Percentiles rank a stretch among this genome's conserved stretches.
Conservation (phyloP, 2,113 vertebrate genomes). For the Dipodomys spectabilis region DNA sequence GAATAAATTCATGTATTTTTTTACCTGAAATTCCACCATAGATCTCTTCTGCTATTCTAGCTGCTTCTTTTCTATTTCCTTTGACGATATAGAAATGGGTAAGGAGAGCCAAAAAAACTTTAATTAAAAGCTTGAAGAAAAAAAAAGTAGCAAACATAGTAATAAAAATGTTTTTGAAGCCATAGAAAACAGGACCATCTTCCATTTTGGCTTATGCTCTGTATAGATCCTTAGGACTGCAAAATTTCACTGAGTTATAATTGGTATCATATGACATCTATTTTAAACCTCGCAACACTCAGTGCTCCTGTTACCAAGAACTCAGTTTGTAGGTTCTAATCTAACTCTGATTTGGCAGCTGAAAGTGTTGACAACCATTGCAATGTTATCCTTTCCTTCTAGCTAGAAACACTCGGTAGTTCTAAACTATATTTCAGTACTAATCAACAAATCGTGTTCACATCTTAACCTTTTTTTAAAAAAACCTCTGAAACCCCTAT, state of each 20-base stretch:
- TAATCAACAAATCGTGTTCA: neutral
- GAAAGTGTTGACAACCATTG: neutral
- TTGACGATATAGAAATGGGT: constrained; percentile 91
- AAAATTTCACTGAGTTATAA: constrained; percentile 81
- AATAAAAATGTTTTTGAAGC: constrained; percentile 88
- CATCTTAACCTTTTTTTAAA: neutral
- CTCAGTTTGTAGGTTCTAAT: constrained; percentile 78
- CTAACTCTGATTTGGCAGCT: constrained; percentile 71
- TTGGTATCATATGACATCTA: constrained; percentile 87
- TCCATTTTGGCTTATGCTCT: constrained; percentile 87
- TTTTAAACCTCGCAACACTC: constrained; percentile 87
- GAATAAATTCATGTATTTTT: constrained; percentile 72
- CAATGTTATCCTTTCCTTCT: constrained; percentile 42
- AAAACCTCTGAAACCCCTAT: neutral
- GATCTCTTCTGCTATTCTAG: constrained; percentile 91
- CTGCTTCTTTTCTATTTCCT: constrained; percentile 91
- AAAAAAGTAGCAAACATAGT: constrained; percentile 90
- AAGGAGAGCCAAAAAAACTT: constrained; percentile 89
- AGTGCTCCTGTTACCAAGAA: constrained; percentile 84
- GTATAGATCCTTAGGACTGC: constrained; percentile 78
- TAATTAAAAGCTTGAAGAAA: constrained; percentile 90
- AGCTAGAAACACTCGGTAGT: constrained; percentile 21
- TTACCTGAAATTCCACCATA: constrained; percentile 91
- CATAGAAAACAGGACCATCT: constrained; percentile 83
- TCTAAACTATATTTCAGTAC: neutral